Evolutionary conservation across 2,888 invertebrate genomes (phyloP).

Genomic region (Colletes collaris): DNA sequence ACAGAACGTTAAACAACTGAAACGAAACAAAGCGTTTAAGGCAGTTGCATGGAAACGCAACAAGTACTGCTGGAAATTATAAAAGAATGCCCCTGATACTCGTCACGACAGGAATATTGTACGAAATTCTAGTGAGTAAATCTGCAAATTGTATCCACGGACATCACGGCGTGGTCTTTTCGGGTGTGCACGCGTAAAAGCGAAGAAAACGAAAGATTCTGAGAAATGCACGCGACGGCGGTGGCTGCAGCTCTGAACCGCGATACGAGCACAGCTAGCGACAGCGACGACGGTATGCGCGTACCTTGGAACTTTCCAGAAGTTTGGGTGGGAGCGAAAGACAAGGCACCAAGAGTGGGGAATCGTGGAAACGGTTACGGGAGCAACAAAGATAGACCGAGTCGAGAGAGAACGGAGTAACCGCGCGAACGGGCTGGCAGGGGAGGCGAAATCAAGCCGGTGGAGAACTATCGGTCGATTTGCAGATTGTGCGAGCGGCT

Average conservation of each 20-base stretch:
- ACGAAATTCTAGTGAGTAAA: too few species aligned
- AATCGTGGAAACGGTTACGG: slow-evolving; percentile 30
- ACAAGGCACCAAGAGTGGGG: slow-evolving; percentile 33
- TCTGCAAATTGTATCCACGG: too few species aligned
- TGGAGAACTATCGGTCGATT: slow-evolving; percentile 36
- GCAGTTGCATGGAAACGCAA: too few species aligned
- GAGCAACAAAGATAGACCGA: slow-evolving; percentile 31
- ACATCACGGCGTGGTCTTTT: too few species aligned
- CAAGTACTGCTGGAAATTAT: too few species aligned
- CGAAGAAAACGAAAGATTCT: too few species aligned
- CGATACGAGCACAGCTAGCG: background rate
- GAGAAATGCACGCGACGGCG: background rate
- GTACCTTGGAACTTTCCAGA: slow-evolving; percentile 79
- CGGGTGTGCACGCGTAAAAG: too few species aligned
- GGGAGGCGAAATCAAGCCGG: slow-evolving; percentile 55
- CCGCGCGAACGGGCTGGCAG: slow-evolving; percentile 8
- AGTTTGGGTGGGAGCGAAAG: slow-evolving; percentile 53
- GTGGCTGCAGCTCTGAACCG: background rate
- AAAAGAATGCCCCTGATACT: too few species aligned
- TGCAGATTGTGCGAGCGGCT: slow-evolving; percentile 22
- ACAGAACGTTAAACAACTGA: too few species aligned
- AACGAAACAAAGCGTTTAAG: too few species aligned
- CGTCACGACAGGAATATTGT: too few species aligned
- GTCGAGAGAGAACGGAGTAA: slow-evolving; percentile 15
- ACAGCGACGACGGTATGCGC: slow-evolving; percentile 20